Percentiles rank a stretch among this genome's conserved stretches.
Conservation (phyloP, 2,797 vertebrate genomes). For the Rhinoraja longicauda region DNA sequence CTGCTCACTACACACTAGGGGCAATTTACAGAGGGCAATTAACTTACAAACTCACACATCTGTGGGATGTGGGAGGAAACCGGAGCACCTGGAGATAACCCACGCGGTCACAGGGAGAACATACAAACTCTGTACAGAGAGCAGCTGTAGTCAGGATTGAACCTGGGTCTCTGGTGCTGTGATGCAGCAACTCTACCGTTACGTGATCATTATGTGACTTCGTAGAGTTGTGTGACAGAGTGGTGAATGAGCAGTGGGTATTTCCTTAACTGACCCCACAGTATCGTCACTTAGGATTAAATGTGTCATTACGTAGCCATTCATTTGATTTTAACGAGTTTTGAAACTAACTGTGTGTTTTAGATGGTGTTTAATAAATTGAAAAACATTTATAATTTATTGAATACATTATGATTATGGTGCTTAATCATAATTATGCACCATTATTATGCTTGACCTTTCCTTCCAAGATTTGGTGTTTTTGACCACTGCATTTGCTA, state of each 20-base stretch:
- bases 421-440: no score
- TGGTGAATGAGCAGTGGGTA: neutral
- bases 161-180: no score
- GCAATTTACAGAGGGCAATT: no score
- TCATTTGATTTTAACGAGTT: neutral
- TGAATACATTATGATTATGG: neutral
- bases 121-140: no score
- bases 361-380: neutral
- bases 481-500: neutral
- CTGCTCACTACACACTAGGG: no score
- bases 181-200: no score
- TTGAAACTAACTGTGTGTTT: neutral
- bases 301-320: neutral
- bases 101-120: no score
- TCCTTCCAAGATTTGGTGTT: neutral
- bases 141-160: no score
- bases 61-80: no score
- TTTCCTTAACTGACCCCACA: neutral
- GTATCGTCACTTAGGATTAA: neutral
- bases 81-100: no score
- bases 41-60: no score
- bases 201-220: neutral
- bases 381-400: neutral
- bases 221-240: neutral
- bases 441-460: neutral